Conservation (phyloP, 2,888 invertebrate species). For the Carcina quercana region DNA sequence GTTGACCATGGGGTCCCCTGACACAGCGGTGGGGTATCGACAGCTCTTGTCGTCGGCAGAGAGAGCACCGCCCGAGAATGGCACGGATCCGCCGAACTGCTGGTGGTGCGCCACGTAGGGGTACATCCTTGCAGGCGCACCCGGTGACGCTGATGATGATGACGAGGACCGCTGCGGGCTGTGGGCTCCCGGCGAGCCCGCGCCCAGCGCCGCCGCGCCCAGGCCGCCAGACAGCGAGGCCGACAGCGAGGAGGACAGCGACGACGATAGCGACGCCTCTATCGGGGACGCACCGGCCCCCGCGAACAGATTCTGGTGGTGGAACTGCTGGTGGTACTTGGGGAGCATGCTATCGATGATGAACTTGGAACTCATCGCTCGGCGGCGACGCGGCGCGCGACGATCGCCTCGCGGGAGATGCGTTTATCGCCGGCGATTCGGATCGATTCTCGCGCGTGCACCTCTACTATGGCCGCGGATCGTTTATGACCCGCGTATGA, state of each 20-base stretch:
- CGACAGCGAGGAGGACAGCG: constrained; percentile 74
- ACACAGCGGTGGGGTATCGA: constrained; percentile 81
- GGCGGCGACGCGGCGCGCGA: constrained; percentile 72
- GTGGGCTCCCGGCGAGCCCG: constrained; percentile 72
- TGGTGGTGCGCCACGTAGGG: constrained; percentile 92
- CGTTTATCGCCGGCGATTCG: constrained; percentile 73
- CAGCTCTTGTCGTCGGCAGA: constrained; percentile 83
- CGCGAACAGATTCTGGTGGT: constrained; percentile 76
- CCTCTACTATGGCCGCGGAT: constrained; percentile 81
- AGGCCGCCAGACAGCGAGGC: constrained; percentile 76
- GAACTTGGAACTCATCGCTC: constrained; percentile 97
- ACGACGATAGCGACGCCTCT: constrained; percentile 78
- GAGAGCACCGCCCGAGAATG: constrained; percentile 79
- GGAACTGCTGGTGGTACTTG: constrained; percentile 89
- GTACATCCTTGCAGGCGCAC: constrained; percentile 90
- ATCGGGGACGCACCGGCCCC: constrained; percentile 82
- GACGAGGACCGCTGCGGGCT: constrained; percentile 78
- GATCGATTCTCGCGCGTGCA: constrained; percentile 76
- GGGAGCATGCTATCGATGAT: constrained; percentile 98
- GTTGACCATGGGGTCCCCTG: constrained; percentile 85
- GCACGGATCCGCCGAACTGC: constrained; percentile 81
- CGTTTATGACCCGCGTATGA: constrained; percentile 91
- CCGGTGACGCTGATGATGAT: constrained; percentile 81
- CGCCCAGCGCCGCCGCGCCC: constrained; percentile 77
- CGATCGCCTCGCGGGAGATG: constrained; percentile 72